Evolutionary conservation across 2,888 invertebrate genomes (phyloP).

Genomic region (Chymomyza fuscimana): DNA sequence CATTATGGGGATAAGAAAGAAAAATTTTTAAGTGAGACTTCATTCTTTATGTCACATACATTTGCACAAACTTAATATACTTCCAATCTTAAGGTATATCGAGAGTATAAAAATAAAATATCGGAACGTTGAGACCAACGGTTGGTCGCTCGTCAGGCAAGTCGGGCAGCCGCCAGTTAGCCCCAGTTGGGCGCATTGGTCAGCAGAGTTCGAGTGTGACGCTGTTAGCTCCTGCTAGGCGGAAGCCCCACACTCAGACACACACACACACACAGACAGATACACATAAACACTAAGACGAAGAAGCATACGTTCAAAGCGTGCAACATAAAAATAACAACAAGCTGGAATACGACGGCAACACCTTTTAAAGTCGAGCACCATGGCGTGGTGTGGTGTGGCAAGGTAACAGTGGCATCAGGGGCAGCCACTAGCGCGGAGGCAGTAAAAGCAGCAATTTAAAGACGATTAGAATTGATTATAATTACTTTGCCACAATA

Average conservation of each 20-base stretch:
- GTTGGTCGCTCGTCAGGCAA: neutral
- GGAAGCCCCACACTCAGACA: slow-evolving; percentile 46
- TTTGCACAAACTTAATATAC: no score
- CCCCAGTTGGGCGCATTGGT: slow-evolving; percentile 1
- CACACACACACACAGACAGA: neutral
- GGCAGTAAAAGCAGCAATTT: slow-evolving; percentile 67
- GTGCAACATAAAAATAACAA: slow-evolving; percentile 9
- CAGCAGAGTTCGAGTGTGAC: slow-evolving; percentile 10
- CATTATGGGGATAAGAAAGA: no score
- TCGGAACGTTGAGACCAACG: neutral
- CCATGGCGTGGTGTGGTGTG: neutral
- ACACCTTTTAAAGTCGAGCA: slow-evolving; percentile 61
- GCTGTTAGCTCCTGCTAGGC: slow-evolving; percentile 47
- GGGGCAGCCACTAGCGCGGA: neutral
- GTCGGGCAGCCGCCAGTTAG: neutral
- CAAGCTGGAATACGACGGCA: slow-evolving; percentile 23
- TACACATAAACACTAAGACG: no score
- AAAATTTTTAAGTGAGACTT: no score
- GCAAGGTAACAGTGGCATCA: neutral
- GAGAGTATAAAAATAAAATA: neutral
- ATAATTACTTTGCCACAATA: slow-evolving; percentile 69
- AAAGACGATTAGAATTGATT: slow-evolving; percentile 77
- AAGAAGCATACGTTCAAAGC: neutral
- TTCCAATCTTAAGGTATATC: no score
- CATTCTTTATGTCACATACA: no score